phyloP scores from a whole-genome alignment of 1,140 invertebrate species.

The Panagrolaimus sp. region DNA sequence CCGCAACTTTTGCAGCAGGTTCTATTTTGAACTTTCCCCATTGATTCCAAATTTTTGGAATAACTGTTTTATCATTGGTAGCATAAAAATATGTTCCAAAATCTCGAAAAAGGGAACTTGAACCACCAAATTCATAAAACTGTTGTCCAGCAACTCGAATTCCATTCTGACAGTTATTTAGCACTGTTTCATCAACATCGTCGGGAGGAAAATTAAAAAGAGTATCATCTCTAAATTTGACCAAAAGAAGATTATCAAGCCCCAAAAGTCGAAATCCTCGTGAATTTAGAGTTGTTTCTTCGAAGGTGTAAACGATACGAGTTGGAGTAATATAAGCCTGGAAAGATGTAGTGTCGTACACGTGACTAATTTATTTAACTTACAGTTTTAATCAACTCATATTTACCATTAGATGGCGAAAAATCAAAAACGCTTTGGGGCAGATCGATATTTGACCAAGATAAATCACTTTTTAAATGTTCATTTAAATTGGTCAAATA shows the following conservation, averaged over 20 bases:
- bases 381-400: no score
- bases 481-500: no score
- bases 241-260: neutral
- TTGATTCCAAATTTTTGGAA: neutral
- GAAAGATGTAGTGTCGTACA: neutral
- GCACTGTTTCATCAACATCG: neutral
- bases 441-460: no score
- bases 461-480: no score
- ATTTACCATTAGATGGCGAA: no score
- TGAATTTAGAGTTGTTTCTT: neutral
- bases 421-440: no score
- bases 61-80: neutral
- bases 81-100: slow-evolving; percentile 43
- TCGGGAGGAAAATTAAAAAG: neutral
- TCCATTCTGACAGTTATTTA: neutral
- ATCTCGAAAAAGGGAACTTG: slow-evolving; percentile 46
- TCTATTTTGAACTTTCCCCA: neutral
- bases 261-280: neutral
- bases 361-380: no score
- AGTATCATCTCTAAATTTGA: neutral
- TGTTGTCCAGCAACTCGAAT: neutral
- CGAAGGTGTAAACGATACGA: neutral
- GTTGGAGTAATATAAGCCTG: neutral
- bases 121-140: slow-evolving; percentile 47
- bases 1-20: neutral